Evolutionary conservation across 2,113 vertebrate genomes (phyloP).

Genomic region (Anser brachyrhynchus): DNA sequence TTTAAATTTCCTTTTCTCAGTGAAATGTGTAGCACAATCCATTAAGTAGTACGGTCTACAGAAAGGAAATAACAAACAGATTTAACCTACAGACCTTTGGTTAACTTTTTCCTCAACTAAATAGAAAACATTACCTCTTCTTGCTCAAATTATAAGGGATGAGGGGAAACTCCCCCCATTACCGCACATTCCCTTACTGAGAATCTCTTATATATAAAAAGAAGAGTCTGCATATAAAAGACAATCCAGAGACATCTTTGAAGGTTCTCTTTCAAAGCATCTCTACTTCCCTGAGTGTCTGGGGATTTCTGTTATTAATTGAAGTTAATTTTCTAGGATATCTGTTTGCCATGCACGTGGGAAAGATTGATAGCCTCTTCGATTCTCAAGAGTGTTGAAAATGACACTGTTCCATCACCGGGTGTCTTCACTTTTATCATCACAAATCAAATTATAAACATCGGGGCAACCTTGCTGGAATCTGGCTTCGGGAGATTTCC

Average conservation of each 20-base stretch:
- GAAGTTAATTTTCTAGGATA: conserved; percentile 99
- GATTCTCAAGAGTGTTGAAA: conserved; percentile 93
- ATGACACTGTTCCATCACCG: conserved; percentile 96
- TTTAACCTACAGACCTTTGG: conserved; percentile 66
- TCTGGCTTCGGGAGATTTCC: conserved; percentile 98
- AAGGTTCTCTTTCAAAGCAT: conserved; percentile 98
- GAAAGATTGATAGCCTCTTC: conserved; percentile 99
- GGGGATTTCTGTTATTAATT: conserved; percentile 99
- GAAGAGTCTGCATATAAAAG: conserved; percentile 89
- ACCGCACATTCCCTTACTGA: conserved; percentile 62
- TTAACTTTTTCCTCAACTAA: conserved; percentile 65
- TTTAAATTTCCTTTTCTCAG: neutral
- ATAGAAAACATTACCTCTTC: conserved; percentile 59
- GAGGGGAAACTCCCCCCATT: conserved; percentile 43
- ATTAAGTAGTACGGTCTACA: neutral
- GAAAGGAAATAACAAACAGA: conserved; percentile 52
- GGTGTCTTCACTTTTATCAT: conserved; percentile 97
- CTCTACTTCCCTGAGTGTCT: conserved; percentile 82
- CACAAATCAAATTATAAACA: conserved; percentile 99
- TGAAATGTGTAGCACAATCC: neutral
- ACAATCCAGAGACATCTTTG: conserved; percentile 96
- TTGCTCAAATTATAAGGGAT: conserved; percentile 67
- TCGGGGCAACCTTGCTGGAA: conserved; percentile 93
- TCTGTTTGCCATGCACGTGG: conserved; percentile 98
- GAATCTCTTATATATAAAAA: conserved; percentile 70